Conservation (phyloP, 2,888 invertebrate genomes). For the Willowsia nigromaculata region DNA sequence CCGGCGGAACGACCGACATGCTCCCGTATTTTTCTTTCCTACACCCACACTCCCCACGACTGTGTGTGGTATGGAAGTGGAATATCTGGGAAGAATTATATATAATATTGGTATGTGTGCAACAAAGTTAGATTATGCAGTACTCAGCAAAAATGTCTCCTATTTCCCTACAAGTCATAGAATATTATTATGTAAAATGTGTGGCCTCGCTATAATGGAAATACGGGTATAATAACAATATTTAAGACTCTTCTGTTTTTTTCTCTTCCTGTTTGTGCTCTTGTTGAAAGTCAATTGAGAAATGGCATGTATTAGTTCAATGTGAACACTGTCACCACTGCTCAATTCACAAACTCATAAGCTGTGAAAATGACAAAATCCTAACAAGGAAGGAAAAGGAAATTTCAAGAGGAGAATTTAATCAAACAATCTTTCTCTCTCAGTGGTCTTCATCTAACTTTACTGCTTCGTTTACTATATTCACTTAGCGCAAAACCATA, state of each 20-base stretch:
- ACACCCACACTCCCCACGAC: conserved; percentile 55
- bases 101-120: too few species aligned
- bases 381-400: background rate
- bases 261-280: conserved; percentile 29
- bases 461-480: background rate
- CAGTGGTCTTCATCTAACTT: background rate
- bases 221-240: conserved; percentile 49
- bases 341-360: conserved; percentile 11
- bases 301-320: conserved; percentile 53
- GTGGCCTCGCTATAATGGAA: conserved; percentile 7
- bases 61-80: background rate
- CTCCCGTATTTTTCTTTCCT: conserved; percentile 60
- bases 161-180: background rate
- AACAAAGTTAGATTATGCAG: conserved; percentile 6
- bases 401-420: conserved; percentile 15
- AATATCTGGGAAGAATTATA: background rate
- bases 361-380: conserved; percentile 3
- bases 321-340: conserved; percentile 33
- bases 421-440: conserved; percentile 7
- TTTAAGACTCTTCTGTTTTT: conserved; percentile 16
- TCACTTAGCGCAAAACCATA: background rate
- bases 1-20: conserved; percentile 56
- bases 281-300: conserved; percentile 64
- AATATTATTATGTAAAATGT: background rate
- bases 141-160: conserved; percentile 13